These are phyloP conservation scores for Coleophora deauratella DNA, from an alignment of 2,888 invertebrate genomes.

Conservation along the genomic window DNA sequence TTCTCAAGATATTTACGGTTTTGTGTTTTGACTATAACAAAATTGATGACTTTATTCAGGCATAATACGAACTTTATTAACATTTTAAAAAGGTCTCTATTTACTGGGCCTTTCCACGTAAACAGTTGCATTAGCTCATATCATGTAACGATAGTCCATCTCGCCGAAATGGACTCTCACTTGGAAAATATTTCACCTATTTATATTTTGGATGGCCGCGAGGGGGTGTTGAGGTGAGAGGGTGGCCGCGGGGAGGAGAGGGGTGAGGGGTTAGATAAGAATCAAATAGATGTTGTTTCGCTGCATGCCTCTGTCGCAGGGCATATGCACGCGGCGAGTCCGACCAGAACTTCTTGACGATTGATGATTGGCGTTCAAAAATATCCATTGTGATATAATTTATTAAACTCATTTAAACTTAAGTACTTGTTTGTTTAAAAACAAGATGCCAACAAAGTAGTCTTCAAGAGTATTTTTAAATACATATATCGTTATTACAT, in stretches of 20 bases:
- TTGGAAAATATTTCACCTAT: constrained; percentile 62
- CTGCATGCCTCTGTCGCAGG: constrained; percentile 56
- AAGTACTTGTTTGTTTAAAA: no score
- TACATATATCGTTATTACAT: no score
- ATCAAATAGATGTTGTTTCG: constrained; percentile 74
- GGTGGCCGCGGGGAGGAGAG: constrained; percentile 18
- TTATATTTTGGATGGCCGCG: constrained; percentile 55
- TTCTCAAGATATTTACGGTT: no score
- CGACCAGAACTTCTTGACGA: constrained; percentile 56
- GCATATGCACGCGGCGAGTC: constrained; percentile 60
- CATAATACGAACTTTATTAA: no score
- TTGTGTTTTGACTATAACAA: no score
- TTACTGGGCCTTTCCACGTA: no score
- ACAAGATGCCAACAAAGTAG: no score
- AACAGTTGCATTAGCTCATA: constrained; percentile 25
- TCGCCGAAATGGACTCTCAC: constrained; percentile 50
- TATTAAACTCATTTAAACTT: no score
- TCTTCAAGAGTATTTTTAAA: no score
- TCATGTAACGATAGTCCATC: constrained; percentile 36
- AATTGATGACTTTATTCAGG: no score
- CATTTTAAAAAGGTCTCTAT: no score
- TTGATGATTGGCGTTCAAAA: constrained; percentile 20
- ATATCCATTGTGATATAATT: no score
- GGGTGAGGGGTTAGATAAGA: constrained; percentile 57
- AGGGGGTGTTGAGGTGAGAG: constrained; percentile 21